These are phyloP conservation scores for Drosophila anceps DNA, from an alignment of 2,888 invertebrate genomes.

Conservation along the genomic window DNA sequence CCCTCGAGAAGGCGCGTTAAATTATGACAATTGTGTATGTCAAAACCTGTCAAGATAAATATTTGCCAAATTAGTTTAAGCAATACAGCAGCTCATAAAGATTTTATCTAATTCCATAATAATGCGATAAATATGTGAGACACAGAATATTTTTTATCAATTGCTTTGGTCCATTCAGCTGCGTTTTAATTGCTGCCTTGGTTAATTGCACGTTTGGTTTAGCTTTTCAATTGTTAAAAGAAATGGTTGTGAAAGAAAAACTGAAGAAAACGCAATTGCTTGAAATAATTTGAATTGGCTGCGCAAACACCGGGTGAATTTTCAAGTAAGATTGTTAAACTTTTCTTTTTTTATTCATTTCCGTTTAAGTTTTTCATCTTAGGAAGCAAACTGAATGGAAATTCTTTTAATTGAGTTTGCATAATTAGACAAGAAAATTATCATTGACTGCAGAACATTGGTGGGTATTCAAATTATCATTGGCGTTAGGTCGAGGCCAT, in stretches of 20 bases:
- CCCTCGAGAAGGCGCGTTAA: slow-evolving; percentile 27
- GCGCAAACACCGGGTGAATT: slow-evolving; percentile 71
- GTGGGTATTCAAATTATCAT: not conserved
- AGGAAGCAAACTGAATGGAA: slow-evolving; percentile 46
- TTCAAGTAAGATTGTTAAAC: slow-evolving; percentile 51
- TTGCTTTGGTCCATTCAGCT: slow-evolving; percentile 35
- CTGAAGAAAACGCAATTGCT: slow-evolving; percentile 66
- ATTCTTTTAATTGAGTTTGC: slow-evolving; percentile 75
- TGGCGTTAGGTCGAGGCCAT: too few species aligned
- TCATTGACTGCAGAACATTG: slow-evolving; percentile 35
- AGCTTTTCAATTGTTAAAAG: slow-evolving; percentile 10
- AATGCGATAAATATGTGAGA: not conserved
- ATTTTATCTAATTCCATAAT: not conserved
- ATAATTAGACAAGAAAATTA: slow-evolving; percentile 73
- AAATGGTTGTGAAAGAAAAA: slow-evolving; percentile 26
- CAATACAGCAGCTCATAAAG: slow-evolving; percentile 34
- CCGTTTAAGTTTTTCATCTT: slow-evolving; percentile 33
- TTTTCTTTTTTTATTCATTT: slow-evolving; percentile 50
- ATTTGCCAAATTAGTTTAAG: slow-evolving; percentile 36
- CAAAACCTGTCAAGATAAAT: slow-evolving; percentile 27
- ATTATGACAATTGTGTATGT: slow-evolving; percentile 72
- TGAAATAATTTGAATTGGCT: slow-evolving; percentile 79
- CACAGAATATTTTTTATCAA: slow-evolving; percentile 2
- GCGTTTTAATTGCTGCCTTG: slow-evolving; percentile 60
- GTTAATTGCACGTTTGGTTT: slow-evolving; percentile 60